Base-by-base conservation (phyloP, 2,888 invertebrate species). In the Hemistola chrysoprasaria region DNA sequence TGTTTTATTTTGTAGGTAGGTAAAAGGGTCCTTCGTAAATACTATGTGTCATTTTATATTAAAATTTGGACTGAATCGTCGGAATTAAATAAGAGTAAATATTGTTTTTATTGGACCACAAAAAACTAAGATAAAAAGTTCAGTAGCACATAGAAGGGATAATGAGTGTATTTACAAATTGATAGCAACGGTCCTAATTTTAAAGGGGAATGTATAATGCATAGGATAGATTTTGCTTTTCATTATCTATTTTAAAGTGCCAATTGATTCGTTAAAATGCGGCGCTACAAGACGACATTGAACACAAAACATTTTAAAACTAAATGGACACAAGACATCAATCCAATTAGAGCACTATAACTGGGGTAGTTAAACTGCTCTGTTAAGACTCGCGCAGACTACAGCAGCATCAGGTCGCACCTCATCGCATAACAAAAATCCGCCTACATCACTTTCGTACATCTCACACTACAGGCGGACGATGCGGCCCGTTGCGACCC, bases 261-360 rank as follows among this genome's bases (percentile, higher is more conserved):
- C 47, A 52, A 42, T 48, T 52, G 41, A 44, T 46, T 43, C n/a
- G 20, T 26, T 49, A 51, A 47, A 58, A 57, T 53, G 51, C 53
- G 51, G 55, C 53, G 55, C 53, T 65, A 62, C 47, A 40, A 60
- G 57, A 70, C 56, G 61, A 71, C 65, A 71, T 58, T 49, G 47
- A 72, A 32, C 55, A 68, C 59, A 68, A 48, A 45, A 44, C 43
- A 43, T 25, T 34, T 33, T 34, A 33, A 40, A 26, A 39, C 22
- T 31, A 26, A 26, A 33, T 22, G 26, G 35, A 35, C 50, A 49
- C 38, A 35, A 31, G 37, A 37, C 38, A 38, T 32, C 33, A 37
- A 47, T 41, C 42, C 33, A 26, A 35, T 39, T 39, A 34, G 29
- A 40, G 28, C 22, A 29, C 11, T 27, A 11, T 22, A 20, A 37